Evolutionary conservation across 2,113 vertebrate genomes (phyloP).

Genomic region (Brachypodius melanocephalos): DNA sequence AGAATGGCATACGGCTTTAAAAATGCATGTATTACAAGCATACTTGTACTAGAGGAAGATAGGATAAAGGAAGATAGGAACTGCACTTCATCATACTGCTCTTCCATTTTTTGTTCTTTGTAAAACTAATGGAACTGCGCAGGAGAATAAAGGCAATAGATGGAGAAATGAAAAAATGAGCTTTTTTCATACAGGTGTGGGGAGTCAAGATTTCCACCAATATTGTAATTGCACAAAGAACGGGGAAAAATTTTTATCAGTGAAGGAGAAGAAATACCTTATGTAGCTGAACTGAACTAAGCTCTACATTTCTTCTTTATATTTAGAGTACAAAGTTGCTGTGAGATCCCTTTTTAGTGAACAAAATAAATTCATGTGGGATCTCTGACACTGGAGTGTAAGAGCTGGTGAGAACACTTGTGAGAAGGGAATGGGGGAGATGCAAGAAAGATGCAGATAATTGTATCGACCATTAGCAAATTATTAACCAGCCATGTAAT

Average conservation of each 20-base stretch:
- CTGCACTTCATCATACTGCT: neutral
- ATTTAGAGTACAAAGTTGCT: neutral
- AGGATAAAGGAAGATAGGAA: neutral
- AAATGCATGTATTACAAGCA: neutral
- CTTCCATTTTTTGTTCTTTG: neutral
- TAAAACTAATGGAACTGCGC: neutral
- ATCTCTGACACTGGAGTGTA: accelerated
- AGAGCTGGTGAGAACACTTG: neutral
- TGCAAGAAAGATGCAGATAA: neutral
- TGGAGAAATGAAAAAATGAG: neutral
- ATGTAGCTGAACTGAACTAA: neutral
- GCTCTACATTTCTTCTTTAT: neutral
- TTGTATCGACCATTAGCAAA: neutral
- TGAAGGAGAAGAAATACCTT: neutral
- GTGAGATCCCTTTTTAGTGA: neutral
- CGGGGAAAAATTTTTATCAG: neutral
- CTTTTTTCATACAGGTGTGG: neutral
- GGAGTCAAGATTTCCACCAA: neutral
- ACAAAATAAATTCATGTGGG: neutral
- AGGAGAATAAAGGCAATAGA: neutral
- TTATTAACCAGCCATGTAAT: neutral
- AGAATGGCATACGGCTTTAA: neutral
- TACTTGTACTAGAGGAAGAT: neutral
- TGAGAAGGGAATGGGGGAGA: neutral
- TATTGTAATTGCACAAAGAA: neutral